Percentiles rank a stretch among this genome's conserved stretches.
Conservation (phyloP, 2,888 invertebrate species). For the Digitonthophagus gazella region DNA sequence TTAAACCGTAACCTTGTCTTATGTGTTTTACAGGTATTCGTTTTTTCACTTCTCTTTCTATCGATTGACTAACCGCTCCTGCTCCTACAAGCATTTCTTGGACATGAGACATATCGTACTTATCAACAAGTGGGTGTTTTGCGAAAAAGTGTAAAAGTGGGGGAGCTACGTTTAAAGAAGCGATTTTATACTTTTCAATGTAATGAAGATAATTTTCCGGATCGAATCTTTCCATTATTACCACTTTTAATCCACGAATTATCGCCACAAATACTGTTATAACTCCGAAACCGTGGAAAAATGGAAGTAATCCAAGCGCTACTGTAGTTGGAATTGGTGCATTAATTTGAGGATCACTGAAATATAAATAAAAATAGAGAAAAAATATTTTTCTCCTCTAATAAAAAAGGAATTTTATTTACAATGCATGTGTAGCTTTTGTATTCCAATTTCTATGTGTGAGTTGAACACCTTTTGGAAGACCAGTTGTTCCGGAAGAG, state of each 20-base stretch:
- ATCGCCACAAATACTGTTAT: conserved; percentile 14
- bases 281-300: conserved; percentile 20
- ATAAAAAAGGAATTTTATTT: conserved; percentile 18
- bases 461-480: conserved; percentile 76
- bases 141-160: conserved; percentile 77
- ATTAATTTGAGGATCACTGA: conserved; percentile 14
- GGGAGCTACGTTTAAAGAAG: conserved; percentile 66
- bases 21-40: conserved; percentile 43
- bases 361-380: too few relatives aligned
- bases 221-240: conserved; percentile 37
- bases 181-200: conserved; percentile 37
- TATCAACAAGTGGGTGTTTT: conserved; percentile 70
- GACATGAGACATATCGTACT: conserved; percentile 69
- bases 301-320: conserved; percentile 36
- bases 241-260: conserved; percentile 20
- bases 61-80: conserved; percentile 70
- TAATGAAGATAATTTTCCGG: conserved; percentile 35
- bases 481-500: conserved; percentile 78
- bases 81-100: conserved; percentile 69
- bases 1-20: conserved; percentile 74
- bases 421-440: conserved; percentile 27
- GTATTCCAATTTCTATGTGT: conserved; percentile 66
- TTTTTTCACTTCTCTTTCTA: conserved; percentile 55
- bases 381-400: neutral
- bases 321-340: conserved; percentile 8